A percentile compares a stretch with the other conserved stretches of the same genome.
These are phyloP conservation scores for Mugil cephalus DNA, from an alignment of 2,113 vertebrate genomes.

Conservation along the genomic window DNA sequence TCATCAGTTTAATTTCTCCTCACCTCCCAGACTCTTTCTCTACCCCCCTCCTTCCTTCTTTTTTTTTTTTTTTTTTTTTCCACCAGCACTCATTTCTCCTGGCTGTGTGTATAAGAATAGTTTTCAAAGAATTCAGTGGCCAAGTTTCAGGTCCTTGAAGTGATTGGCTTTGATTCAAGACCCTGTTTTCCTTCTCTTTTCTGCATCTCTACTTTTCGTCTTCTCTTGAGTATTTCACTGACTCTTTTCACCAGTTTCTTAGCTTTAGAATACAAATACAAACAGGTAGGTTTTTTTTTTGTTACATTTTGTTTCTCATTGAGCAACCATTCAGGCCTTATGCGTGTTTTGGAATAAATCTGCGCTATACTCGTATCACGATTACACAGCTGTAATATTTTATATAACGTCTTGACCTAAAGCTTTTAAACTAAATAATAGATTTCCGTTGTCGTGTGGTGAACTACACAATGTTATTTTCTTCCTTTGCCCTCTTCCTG, in stretches of 20 bases:
- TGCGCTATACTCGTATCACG: not conserved
- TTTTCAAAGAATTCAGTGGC: conserved; percentile 69
- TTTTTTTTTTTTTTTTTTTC: too few species aligned
- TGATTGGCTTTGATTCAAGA: conserved; percentile 74
- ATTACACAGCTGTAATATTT: conserved; percentile 7
- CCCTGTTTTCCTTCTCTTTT: conserved; percentile 55
- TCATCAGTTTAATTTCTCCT: conserved; percentile 48
- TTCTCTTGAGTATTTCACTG: conserved; percentile 48
- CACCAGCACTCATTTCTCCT: conserved; percentile 29
- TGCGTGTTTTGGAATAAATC: not conserved
- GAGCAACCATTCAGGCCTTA: not conserved
- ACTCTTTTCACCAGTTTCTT: conserved; percentile 56
- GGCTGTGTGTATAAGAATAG: conserved; percentile 60
- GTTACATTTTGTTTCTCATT: not conserved
- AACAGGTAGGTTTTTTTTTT: conserved; percentile 16
- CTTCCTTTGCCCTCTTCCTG: conserved; percentile 11
- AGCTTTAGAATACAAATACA: conserved; percentile 13
- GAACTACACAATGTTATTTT: conserved; percentile 16
- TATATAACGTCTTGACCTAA: conserved; percentile 3
- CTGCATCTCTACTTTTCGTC: conserved; percentile 7
- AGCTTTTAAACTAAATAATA: conserved; percentile 34
- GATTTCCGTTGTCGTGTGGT: conserved; percentile 6
- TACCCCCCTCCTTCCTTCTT: conserved; percentile 10
- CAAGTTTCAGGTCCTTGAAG: conserved; percentile 74
- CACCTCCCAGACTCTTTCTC: conserved; percentile 39